A percentile compares a stretch with the other conserved stretches of the same genome.
phyloP scores from a whole-genome alignment of 2,888 invertebrate species.

The Schrankia costaestrigalis region DNA sequence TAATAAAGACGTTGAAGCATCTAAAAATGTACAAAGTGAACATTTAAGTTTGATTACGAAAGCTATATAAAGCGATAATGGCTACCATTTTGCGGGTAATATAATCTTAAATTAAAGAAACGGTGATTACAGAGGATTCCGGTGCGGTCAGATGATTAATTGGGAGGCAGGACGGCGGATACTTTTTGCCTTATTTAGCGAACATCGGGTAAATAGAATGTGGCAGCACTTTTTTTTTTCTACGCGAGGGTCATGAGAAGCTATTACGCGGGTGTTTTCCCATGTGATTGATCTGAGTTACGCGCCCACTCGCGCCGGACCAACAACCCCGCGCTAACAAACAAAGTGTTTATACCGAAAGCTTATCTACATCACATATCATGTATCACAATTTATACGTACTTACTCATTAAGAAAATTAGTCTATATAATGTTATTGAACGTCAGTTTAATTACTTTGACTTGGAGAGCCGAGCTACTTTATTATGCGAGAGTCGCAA shows the following conservation, averaged over 20 bases:
- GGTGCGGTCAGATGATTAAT: constrained; percentile 58
- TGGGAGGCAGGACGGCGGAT: constrained; percentile 42
- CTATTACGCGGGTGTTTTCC: constrained; percentile 66
- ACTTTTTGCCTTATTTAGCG: constrained; percentile 69
- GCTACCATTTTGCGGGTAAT: constrained; percentile 29
- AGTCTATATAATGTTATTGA: constrained; percentile 5
- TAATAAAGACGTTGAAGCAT: constrained; percentile 12
- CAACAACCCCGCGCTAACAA: constrained; percentile 11
- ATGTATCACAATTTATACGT: constrained; percentile 3
- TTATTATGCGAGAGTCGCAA: constrained; percentile 18
- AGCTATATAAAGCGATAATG: constrained; percentile 23
- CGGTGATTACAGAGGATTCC: constrained; percentile 48
- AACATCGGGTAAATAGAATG: constrained; percentile 58
- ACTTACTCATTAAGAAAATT: background rate
- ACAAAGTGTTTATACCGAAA: constrained; percentile 21
- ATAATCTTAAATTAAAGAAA: constrained; percentile 53
- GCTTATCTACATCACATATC: constrained; percentile 5
- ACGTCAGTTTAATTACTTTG: constrained; percentile 15
- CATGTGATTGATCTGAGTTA: constrained; percentile 62
- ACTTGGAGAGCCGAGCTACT: constrained; percentile 12
- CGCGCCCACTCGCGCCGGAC: constrained; percentile 31
- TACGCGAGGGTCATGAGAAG: constrained; percentile 58
- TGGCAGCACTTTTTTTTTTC: constrained; percentile 43
- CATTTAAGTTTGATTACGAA: constrained; percentile 14
- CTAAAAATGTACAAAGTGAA: constrained; percentile 15